A percentile compares a stretch with the other conserved stretches of the same genome.
Conservation (phyloP, 2,797 vertebrate genomes). For the Microctenopoma steveboyesi region DNA sequence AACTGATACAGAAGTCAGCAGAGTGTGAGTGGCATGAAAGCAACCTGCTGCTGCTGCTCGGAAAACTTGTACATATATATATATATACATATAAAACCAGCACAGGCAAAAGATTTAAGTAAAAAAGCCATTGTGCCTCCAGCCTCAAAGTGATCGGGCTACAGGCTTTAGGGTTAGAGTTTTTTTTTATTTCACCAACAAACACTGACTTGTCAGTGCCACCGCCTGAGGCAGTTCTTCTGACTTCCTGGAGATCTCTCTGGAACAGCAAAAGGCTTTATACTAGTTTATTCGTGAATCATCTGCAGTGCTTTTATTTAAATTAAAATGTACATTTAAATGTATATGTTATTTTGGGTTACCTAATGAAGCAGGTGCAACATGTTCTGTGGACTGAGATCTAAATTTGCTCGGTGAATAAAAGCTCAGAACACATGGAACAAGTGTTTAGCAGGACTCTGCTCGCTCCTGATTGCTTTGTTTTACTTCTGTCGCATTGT, state of each 20-base stretch:
- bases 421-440: neutral
- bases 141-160: neutral
- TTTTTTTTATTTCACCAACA: neutral
- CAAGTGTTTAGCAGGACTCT: neutral
- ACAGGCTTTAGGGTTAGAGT: neutral
- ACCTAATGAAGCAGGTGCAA: neutral
- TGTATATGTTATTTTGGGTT: neutral
- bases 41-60: constrained; percentile 14
- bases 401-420: neutral
- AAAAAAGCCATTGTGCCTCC: neutral
- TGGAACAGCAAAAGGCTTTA: neutral
- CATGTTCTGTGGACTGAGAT: neutral
- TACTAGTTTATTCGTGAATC: neutral
- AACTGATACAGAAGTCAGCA: constrained; percentile 32
- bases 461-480: constrained; percentile 1
- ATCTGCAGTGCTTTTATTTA: no score
- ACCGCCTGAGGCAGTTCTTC: neutral
- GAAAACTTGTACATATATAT: constrained; percentile 5
- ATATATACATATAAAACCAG: neutral
- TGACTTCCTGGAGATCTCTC: neutral
- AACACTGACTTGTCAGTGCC: neutral
- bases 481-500: neutral
- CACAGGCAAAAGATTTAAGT: neutral
- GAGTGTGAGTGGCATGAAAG: constrained; percentile 15
- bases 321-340: neutral